Evolutionary conservation across 2,113 vertebrate genomes (phyloP), one percentile per base, ranked within the genome.

Genomic region (Sarotherodon lohbergeri): DNA sequence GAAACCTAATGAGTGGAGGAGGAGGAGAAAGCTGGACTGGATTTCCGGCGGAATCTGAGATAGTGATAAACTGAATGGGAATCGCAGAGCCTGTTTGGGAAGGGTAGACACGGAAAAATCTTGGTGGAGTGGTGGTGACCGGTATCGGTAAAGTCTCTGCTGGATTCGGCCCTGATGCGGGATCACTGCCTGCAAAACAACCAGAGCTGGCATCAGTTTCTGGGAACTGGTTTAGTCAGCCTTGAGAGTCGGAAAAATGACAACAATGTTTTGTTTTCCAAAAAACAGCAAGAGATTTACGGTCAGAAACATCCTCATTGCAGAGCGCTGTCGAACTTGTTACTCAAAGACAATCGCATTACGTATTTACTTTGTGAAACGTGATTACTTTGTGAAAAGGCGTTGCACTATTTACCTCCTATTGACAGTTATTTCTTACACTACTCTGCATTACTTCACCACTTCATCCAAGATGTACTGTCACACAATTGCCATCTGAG

Each of bases 21-120:
- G 63, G 78, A 34, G 87, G 46, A 34, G 63, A 66, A 5, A 88
- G 59, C 78, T 82, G 90, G 61, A 94, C 73, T 12, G 54, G 87
- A 54, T 91, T 90, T 4, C 34, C 27, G 7, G 83, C 5, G 1
- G 7, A 0, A 3, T 94, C 91, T 59, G 86, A 86, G 71, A 93
- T 82, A 17, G 92, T 66, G 78, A 94, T 82, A 10, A 94, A 78
- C 39, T 80, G 93, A 71, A 93, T 46, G 63, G 92, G 87, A 57
- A 89, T 82, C 6, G 80, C 29, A 29, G 80, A 9, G 3, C 43
- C n/a, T 36, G 79, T 13, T 6, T 63, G 68, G 24, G 88, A 43
- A 4, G 61, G 55, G 12, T 85, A 91, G 48, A 93, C 3, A 9
- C 56, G 86, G 7, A 93, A 8, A 56, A 89, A 71, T 54, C 57